These are phyloP conservation scores for Meloidogyne floridensis DNA, from an alignment of 1,140 invertebrate species.

Conservation along the genomic window DNA sequence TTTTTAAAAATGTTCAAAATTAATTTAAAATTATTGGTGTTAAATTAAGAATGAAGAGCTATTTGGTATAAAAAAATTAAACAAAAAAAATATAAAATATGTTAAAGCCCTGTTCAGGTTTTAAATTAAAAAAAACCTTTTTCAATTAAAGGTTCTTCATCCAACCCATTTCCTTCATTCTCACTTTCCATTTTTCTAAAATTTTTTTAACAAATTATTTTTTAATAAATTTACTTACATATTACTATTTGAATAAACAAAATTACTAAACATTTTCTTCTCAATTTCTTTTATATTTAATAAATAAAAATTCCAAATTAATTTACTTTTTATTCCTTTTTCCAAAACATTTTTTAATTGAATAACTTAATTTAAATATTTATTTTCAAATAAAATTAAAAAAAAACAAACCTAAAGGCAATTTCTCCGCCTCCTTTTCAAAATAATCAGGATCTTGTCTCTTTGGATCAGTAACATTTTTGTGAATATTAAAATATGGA, in stretches of 20 bases:
- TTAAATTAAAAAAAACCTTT: background rate
- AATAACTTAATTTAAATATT: background rate
- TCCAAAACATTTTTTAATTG: background rate
- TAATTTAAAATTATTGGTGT: no score
- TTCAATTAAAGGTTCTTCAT: background rate
- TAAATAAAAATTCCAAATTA: background rate
- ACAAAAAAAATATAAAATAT: no score
- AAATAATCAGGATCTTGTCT: constrained; percentile 63
- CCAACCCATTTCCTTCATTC: background rate
- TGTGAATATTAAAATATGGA: constrained; percentile 53
- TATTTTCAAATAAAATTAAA: background rate
- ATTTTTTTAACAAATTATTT: background rate
- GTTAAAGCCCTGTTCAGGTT: no score
- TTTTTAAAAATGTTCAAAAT: no score
- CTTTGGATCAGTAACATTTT: constrained; percentile 61
- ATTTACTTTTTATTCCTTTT: background rate
- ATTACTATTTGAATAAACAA: background rate
- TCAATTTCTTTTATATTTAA: background rate
- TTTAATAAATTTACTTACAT: background rate
- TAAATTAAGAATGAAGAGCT: no score
- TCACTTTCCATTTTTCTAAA: background rate
- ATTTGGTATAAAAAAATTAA: background rate
- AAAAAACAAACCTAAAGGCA: constrained; percentile 53
- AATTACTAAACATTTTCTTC: background rate
- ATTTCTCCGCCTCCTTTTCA: constrained; percentile 56